phyloP scores from a whole-genome alignment of 2,888 invertebrate genomes.

The Melieria crassipennis region DNA sequence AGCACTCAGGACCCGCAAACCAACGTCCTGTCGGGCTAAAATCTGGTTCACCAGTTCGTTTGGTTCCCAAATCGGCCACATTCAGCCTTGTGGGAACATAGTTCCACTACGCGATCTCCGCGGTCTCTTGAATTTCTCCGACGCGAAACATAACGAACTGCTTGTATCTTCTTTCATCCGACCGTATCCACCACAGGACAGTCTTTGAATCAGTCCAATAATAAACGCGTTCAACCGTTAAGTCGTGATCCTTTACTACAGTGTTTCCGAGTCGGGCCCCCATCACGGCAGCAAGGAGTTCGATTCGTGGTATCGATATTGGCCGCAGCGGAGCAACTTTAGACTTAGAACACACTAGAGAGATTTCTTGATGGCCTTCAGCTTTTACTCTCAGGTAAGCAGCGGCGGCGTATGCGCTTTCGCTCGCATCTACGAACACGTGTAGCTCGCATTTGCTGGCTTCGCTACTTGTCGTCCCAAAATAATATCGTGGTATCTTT shows the following conservation, averaged over 20 bases:
- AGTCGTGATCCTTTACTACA: conserved; percentile 32
- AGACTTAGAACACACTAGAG: conserved; percentile 43
- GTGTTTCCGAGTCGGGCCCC: conserved; percentile 40
- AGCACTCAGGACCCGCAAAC: conserved; percentile 38
- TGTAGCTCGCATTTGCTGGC: conserved; percentile 22
- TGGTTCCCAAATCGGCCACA: conserved; percentile 41
- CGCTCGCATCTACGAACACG: too few relatives aligned
- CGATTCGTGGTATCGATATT: conserved; percentile 44
- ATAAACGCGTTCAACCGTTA: conserved; percentile 32
- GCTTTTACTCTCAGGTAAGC: conserved; percentile 40
- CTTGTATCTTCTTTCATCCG: conserved; percentile 40
- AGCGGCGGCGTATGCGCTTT: conserved; percentile 46
- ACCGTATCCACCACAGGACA: conserved; percentile 45
- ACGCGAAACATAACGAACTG: conserved; percentile 35
- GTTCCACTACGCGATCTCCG: conserved; percentile 36
- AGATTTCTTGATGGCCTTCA: conserved; percentile 16
- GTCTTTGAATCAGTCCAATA: conserved; percentile 51
- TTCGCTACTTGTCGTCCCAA: background rate
- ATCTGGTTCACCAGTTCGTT: conserved; percentile 23
- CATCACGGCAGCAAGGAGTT: conserved; percentile 44
- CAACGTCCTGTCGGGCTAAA: conserved; percentile 3
- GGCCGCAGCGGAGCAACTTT: conserved; percentile 45
- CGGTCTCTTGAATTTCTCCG: conserved; percentile 30
- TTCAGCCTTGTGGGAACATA: conserved; percentile 38
- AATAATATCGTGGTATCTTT: conserved; percentile 39